Base-by-base conservation (phyloP, 2,888 invertebrate species). In the Dascillus cervinus region DNA sequence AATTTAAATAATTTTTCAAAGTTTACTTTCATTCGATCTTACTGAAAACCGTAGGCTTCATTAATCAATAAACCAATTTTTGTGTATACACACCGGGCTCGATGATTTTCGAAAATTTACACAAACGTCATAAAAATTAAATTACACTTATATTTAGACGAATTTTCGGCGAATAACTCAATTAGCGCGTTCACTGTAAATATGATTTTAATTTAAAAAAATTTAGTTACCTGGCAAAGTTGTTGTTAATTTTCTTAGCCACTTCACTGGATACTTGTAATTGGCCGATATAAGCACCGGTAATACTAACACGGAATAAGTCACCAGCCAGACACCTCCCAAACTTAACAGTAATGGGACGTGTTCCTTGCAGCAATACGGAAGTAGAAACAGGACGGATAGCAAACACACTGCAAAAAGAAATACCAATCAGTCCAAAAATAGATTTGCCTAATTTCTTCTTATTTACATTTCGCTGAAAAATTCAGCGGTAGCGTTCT, bases 211-310 rank as follows among this genome's bases (percentile, higher is more conserved):
- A 29, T 37, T 30, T 24, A 28, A 5, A 4, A 25, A 32, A n/a
- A n/a, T 14, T 24, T 27, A 51, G 60, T 58, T 65, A 79, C 79
- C 72, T 69, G 72, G 72, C 25, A 67, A 64, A 37, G 73, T 62
- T 38, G 65, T 65, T 21, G 66, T 67, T 19, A 77, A 67, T 15
- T 71, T 69, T 26, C 73, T 72, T 45, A 79, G 66, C 69, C 77
- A 75, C 34, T 72, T 65, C 15, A 77, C 73, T 1, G 79, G 79
- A 50, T 79, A 80, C 52, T 70, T 71, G 62, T 79, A 79, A 64
- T 81, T 79, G 32, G 77, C 79, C 1, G 79, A 78, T 33, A 80
- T 74, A 29, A 81, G 68, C 20, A 81, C 69, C 1, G 81, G 80
- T 9, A 80, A 62, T 23, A 82, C 77, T 10, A 81, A 62, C 49